These are phyloP conservation scores for Ptychadena robeensis DNA, from an alignment of 2,797 vertebrate genomes.

Conservation along the genomic window DNA sequence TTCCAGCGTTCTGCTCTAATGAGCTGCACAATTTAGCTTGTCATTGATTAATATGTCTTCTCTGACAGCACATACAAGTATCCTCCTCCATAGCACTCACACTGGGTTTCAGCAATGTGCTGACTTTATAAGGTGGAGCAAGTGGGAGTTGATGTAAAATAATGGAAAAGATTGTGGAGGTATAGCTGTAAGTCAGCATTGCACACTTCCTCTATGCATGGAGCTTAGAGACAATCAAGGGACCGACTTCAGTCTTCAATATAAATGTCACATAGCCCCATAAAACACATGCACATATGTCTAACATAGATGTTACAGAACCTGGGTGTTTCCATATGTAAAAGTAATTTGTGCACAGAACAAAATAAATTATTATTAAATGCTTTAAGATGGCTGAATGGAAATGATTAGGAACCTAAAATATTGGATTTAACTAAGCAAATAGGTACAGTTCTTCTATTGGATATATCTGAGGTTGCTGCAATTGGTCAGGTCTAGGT, in stretches of 20 bases:
- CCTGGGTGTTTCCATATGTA: background rate
- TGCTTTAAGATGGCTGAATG: background rate
- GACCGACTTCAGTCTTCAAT: background rate
- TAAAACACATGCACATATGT: background rate
- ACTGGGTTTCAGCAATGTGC: slow-evolving; percentile 34
- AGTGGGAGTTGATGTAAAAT: slow-evolving; percentile 49
- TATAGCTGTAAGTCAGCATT: slow-evolving; percentile 12
- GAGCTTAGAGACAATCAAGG: background rate
- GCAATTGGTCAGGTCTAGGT: no score
- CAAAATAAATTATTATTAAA: background rate
- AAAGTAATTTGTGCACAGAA: background rate
- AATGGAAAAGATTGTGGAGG: slow-evolving; percentile 33
- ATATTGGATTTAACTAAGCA: no score
- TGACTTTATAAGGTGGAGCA: slow-evolving; percentile 31
- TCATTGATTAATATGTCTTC: slow-evolving; percentile 48
- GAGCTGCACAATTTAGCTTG: slow-evolving; percentile 47
- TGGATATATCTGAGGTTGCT: no score
- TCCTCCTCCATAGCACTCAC: slow-evolving; percentile 40
- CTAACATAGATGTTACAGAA: background rate
- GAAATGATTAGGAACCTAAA: no score
- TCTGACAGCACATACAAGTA: slow-evolving; percentile 5
- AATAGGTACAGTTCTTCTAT: no score
- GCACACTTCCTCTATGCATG: background rate
- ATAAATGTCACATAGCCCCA: slow-evolving; percentile 24
- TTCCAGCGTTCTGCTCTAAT: slow-evolving; percentile 45